Conservation (phyloP, 2,888 invertebrate species). For the Phortica okadai region DNA sequence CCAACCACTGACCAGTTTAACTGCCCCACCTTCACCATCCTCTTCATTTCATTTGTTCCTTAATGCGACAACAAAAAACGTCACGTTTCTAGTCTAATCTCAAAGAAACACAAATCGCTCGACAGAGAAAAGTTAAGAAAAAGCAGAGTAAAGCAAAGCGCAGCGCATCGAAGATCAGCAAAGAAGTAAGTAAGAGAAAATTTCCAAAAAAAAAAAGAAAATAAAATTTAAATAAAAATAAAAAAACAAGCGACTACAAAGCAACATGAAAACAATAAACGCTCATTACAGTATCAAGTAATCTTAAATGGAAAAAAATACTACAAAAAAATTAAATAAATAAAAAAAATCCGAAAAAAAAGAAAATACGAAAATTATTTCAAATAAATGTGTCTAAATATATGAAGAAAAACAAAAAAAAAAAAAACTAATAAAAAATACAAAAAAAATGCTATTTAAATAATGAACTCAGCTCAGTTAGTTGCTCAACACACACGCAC, state of each 20-base stretch:
- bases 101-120: constrained; percentile 1
- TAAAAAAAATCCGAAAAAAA: constrained; percentile 2
- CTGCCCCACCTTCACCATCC: neutral
- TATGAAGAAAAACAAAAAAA: neutral
- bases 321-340: constrained; percentile 6
- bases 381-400: constrained; percentile 8
- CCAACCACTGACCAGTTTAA: neutral
- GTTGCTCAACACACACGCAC: constrained; percentile 3
- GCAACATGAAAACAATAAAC: constrained; percentile 17
- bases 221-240: neutral
- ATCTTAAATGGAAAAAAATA: constrained; percentile 2
- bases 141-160: neutral
- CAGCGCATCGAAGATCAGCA: neutral
- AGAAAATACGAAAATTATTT: neutral
- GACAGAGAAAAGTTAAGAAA: neutral
- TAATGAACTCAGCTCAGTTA: neutral
- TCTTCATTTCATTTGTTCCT: neutral
- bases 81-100: constrained; percentile 9
- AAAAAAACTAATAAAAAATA: neutral
- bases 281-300: constrained; percentile 2
- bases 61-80: neutral
- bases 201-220: neutral
- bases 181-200: neutral
- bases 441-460: neutral
- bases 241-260: constrained; percentile 17